Base-by-base conservation (phyloP, 2,888 invertebrate genomes). In the Oxystoma pomonae region DNA sequence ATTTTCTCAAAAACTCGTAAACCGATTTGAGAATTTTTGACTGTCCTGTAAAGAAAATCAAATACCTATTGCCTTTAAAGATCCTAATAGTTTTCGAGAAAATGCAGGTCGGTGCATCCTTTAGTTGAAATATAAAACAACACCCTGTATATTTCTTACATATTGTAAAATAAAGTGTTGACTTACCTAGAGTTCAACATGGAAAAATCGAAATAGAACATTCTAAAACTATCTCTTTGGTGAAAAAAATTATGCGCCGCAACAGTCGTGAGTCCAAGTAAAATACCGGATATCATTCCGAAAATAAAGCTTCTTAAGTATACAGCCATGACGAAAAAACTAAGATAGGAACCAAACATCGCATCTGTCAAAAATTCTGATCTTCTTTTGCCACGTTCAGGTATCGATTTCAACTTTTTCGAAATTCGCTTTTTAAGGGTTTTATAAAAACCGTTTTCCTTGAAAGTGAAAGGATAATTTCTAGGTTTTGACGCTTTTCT, bases 201-300 rank as follows among this genome's bases (percentile, higher is more conserved):
- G 17, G 85, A 83, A 65, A 93, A 79, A 72, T 92, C 90, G 72
- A 90, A 90, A 64, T 90, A 85, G 73, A 88, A 90, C 89, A 91
- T 91, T 62, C 91, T 85, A 84, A 89, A 90, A 75, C 87, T 91
- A 64, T 91, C 87, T 64, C 83, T 85, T 71, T 86, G 85, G 74
- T 93, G 93, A 71, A 91, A 87, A 74, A 87, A 93, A 76, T 92
- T 93, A 75, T 93, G 93, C 0, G 88, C 85, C 1, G 84, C 82
- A 12, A 89, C 83, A 0, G 84, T 80, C 0, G 85, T 80, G 82
- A 87, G 84, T 0, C 84, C 81, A 1, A 91, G 75, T 1, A 85
- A 78, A 1, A 85, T 61, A 0, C 87, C 90, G 18, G 86, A 83
- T 20, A 86, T 51, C 12, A 80, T 59, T 57, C 81, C 84, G 51